A percentile compares a stretch with the other conserved stretches of the same genome.
phyloP scores from a whole-genome alignment of 53 echinoderm and acorn worm genomes.

The Paracentrotus lividus region DNA sequence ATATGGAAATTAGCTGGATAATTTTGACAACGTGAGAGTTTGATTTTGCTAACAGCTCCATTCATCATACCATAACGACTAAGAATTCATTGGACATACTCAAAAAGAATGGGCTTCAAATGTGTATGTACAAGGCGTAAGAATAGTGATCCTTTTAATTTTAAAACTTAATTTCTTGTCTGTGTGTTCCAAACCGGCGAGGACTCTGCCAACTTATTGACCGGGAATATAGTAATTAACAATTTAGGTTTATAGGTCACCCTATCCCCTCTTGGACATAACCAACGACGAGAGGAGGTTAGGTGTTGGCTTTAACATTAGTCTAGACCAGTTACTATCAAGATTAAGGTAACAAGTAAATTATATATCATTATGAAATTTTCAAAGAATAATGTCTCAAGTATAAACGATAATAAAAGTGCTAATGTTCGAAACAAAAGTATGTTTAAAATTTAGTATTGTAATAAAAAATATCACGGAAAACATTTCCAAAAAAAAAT shows the following conservation, averaged over 20 bases:
- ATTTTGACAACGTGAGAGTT: not conserved
- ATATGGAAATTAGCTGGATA: conserved; percentile 10
- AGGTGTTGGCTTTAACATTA: not conserved
- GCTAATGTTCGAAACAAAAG: no score
- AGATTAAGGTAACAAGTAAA: no score
- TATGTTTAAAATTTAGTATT: no score
- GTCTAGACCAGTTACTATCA: no score
- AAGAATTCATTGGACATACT: not conserved
- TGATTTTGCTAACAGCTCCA: not conserved
- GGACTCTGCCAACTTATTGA: not conserved
- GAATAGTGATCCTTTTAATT: no score
- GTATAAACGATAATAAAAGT: no score
- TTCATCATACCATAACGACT: not conserved
- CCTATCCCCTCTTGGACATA: not conserved
- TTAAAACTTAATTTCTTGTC: not conserved
- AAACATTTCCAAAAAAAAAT: no score
- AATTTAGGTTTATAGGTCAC: not conserved
- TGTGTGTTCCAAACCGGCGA: not conserved
- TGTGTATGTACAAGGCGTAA: not conserved
- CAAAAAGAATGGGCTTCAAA: no score
- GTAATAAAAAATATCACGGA: no score
- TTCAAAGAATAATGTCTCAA: no score
- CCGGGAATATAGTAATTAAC: not conserved
- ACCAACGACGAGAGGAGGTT: not conserved
- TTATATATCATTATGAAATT: no score